Percentiles rank a stretch among this genome's conserved stretches.
phyloP scores from a whole-genome alignment of 2,888 invertebrate species.

The Zygaena filipendulae region DNA sequence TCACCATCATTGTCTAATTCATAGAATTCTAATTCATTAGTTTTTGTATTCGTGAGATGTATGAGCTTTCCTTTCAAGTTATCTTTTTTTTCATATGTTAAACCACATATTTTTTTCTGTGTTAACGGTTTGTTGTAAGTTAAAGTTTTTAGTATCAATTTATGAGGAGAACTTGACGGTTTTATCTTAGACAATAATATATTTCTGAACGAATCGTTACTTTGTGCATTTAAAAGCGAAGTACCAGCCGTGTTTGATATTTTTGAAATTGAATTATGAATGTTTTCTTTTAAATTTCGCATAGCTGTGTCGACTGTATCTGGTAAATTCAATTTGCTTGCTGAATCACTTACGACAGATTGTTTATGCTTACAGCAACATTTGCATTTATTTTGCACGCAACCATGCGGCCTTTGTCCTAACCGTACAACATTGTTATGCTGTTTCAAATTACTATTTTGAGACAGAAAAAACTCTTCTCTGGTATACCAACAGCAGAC shows the following conservation, averaged over 20 bases:
- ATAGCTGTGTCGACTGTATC: conserved; percentile 5
- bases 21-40: not conserved
- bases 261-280: too few relatives aligned
- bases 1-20: not conserved
- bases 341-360: too few relatives aligned
- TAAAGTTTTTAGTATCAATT: not conserved
- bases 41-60: not conserved
- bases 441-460: too few relatives aligned
- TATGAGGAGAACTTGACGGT: not conserved
- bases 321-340: conserved; percentile 1
- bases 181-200: not conserved
- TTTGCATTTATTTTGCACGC: conserved; percentile 15
- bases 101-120: not conserved
- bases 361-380: conserved; percentile 21
- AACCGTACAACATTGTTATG: too few relatives aligned
- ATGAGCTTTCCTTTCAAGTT: not conserved
- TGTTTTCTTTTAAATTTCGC: conserved; percentile 1
- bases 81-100: not conserved
- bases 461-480: too few relatives aligned
- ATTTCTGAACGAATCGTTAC: not conserved
- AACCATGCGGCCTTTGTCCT: conserved; percentile 17
- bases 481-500: conserved; percentile 3
- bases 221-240: too few relatives aligned
- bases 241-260: conserved; percentile 10
- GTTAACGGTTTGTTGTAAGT: not conserved